These are phyloP conservation scores for Leucophenga montana DNA, from an alignment of 2,888 invertebrate species.

Conservation along the genomic window DNA sequence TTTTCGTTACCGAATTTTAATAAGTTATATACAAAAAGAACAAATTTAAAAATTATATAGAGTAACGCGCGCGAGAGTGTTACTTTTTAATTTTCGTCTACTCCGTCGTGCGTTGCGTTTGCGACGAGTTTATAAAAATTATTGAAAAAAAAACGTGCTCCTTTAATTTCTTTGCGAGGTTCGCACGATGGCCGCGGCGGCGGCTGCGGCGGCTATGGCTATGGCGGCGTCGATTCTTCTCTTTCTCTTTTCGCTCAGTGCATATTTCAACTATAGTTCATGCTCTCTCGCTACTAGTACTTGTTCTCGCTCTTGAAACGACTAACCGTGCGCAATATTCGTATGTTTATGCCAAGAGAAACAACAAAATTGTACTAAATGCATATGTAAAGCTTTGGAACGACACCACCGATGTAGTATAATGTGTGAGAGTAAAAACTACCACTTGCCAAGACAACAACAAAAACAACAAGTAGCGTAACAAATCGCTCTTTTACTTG, in stretches of 20 bases:
- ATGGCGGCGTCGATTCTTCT: neutral
- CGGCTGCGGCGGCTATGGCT: neutral
- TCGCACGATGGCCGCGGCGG: neutral
- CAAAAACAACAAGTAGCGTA: slow-evolving; percentile 42
- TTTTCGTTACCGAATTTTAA: neutral
- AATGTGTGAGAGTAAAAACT: neutral
- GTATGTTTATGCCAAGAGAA: slow-evolving; percentile 12
- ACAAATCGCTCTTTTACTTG: neutral
- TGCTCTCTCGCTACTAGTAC: slow-evolving; percentile 17
- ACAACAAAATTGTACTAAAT: neutral
- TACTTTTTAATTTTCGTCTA: neutral
- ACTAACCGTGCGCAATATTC: too few relatives aligned
- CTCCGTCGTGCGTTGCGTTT: neutral
- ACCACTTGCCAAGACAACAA: neutral
- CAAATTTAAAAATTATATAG: neutral
- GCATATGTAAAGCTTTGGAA: too few relatives aligned
- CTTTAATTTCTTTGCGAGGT: slow-evolving; percentile 50
- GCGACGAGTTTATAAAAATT: neutral
- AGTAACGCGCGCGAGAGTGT: slow-evolving; percentile 1
- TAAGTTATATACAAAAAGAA: too few relatives aligned
- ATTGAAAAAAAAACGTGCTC: slow-evolving; percentile 37
- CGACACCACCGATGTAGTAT: neutral
- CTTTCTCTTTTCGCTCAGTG: slow-evolving; percentile 22
- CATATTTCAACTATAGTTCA: neutral
- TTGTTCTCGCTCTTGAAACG: too few relatives aligned